Conservation (phyloP, 2,113 vertebrate genomes). For the Herpetotheres cachinnans region DNA sequence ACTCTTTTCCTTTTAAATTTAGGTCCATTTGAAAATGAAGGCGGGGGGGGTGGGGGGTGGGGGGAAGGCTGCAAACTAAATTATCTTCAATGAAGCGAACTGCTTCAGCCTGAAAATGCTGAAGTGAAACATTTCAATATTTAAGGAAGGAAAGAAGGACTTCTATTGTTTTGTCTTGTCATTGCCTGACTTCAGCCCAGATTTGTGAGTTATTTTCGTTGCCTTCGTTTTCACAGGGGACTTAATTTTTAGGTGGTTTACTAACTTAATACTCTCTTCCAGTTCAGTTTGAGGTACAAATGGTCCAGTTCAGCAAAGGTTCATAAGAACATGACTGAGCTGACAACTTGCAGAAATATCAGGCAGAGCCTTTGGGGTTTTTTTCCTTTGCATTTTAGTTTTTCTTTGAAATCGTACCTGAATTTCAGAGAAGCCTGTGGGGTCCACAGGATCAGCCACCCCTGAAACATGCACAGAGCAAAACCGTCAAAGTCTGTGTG, state of each 20-base stretch:
- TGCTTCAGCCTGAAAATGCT: not conserved
- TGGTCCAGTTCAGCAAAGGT: not conserved
- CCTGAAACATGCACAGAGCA: not conserved
- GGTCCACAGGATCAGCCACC: not conserved
- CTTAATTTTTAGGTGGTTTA: not conserved
- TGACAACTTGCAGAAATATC: not conserved
- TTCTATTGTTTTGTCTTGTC: slow-evolving; percentile 21
- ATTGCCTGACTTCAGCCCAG: not conserved
- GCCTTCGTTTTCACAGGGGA: not conserved
- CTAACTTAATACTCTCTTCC: not conserved
- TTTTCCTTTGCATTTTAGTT: not conserved
- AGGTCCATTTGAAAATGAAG: not conserved
- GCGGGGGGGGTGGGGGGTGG: no score
- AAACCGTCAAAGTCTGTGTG: not conserved
- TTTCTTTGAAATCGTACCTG: not conserved
- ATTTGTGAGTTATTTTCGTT: slow-evolving; percentile 20
- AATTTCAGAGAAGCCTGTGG: not conserved
- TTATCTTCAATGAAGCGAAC: not conserved
- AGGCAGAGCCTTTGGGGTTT: not conserved
- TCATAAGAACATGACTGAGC: not conserved
- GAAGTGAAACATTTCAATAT: not conserved
- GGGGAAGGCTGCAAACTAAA: not conserved
- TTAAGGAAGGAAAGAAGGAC: not conserved
- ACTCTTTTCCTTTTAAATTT: not conserved
- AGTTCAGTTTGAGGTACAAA: not conserved